Conservation (phyloP, 2,797 vertebrate species). For the Anisognathus igniventris region DNA sequence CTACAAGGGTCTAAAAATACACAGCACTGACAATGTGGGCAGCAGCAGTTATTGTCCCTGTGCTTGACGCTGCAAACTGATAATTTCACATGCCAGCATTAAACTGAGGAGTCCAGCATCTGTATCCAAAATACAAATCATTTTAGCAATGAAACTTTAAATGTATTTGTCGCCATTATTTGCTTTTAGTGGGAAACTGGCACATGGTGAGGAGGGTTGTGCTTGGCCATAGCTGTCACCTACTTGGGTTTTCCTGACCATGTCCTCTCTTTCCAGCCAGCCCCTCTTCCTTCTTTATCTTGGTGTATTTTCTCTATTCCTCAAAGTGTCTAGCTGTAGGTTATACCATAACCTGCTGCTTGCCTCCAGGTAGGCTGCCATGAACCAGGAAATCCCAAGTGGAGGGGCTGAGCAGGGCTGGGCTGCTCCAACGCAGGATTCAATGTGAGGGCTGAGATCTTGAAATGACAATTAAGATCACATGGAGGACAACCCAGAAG, state of each 20-base stretch:
- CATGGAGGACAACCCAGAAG: background rate
- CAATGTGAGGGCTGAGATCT: background rate
- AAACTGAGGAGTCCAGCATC: background rate
- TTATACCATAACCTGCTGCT: background rate
- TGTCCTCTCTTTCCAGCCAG: background rate
- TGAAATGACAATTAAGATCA: background rate
- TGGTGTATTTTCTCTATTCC: background rate
- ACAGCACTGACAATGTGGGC: background rate
- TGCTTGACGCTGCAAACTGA: background rate
- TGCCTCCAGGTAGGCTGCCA: background rate
- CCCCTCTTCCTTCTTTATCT: background rate
- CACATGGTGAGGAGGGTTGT: background rate
- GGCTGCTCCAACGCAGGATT: background rate
- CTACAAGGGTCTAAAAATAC: conserved; percentile 60
- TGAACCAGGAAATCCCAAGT: background rate
- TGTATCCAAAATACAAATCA: background rate
- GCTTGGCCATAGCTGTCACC: background rate
- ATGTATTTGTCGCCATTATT: background rate
- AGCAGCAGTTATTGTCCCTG: conserved; percentile 7
- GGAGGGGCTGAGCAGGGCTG: background rate
- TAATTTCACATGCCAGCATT: background rate
- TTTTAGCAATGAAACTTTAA: background rate
- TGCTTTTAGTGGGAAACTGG: background rate
- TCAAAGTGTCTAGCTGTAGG: background rate
- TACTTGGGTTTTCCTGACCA: background rate